A percentile compares a stretch with the other conserved stretches of the same genome.
Evolutionary conservation across 2,888 invertebrate species (phyloP).

Genomic region (Alloscopus bannaensis): DNA sequence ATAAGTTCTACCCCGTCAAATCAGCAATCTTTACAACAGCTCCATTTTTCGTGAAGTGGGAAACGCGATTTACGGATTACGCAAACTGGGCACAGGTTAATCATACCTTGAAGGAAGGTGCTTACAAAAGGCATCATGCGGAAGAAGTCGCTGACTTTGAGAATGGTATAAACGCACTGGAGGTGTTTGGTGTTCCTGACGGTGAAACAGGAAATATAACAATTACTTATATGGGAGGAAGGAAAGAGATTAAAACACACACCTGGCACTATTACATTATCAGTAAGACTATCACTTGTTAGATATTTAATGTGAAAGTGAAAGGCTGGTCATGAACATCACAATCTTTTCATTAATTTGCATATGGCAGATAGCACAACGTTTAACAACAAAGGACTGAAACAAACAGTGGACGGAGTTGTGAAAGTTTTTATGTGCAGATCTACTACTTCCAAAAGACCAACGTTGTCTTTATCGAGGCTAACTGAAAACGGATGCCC

Average conservation of each 20-base stretch:
- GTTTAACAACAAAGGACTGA: conserved; percentile 50
- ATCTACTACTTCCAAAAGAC: conserved; percentile 49
- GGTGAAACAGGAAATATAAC: conserved; percentile 65
- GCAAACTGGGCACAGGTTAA: conserved; percentile 65
- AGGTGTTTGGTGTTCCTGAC: conserved; percentile 59
- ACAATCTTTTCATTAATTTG: too few species aligned
- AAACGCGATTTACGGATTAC: conserved; percentile 65
- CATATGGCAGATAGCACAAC: conserved; percentile 55
- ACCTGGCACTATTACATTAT: conserved; percentile 66
- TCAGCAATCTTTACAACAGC: conserved; percentile 51
- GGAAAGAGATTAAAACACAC: conserved; percentile 57
- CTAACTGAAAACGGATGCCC: conserved; percentile 60
- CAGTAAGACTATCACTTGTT: conserved; percentile 32
- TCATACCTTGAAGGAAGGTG: conserved; percentile 60
- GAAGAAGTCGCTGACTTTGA: conserved; percentile 46
- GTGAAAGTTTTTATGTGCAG: conserved; percentile 57
- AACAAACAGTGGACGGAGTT: conserved; percentile 48
- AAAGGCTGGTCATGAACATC: too few species aligned
- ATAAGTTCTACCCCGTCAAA: conserved; percentile 62
- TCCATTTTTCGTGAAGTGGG: conserved; percentile 68
- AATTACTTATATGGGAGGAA: conserved; percentile 47
- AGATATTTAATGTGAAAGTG: too few species aligned
- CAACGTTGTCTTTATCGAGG: conserved; percentile 43
- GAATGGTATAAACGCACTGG: conserved; percentile 63
- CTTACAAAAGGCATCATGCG: conserved; percentile 59